phyloP scores from a whole-genome alignment of 2,888 invertebrate species.

The Heliconius charithonia region DNA sequence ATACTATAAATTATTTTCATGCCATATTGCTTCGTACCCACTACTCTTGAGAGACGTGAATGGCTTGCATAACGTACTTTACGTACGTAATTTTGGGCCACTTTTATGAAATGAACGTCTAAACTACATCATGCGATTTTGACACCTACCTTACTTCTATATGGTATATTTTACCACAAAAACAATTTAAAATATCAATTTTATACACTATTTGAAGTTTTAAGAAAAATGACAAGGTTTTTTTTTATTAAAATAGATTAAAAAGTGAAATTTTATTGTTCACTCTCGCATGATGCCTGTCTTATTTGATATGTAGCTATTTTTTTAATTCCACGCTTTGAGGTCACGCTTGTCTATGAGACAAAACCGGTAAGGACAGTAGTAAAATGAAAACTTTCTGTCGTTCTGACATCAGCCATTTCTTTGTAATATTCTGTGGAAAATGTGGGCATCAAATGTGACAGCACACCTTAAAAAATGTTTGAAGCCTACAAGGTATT shows the following conservation, averaged over 20 bases:
- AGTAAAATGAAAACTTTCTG: constrained; percentile 66
- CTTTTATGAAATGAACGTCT: constrained; percentile 21
- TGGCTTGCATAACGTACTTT: constrained; percentile 46
- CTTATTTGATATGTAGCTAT: constrained; percentile 77
- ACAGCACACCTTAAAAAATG: background rate
- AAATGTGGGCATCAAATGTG: background rate
- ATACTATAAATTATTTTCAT: constrained; percentile 32
- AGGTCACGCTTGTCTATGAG: constrained; percentile 61
- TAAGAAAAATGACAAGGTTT: constrained; percentile 18
- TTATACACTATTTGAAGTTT: background rate
- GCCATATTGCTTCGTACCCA: constrained; percentile 37
- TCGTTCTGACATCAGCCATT: constrained; percentile 46
- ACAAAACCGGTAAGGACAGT: constrained; percentile 70
- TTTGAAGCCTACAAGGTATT: background rate
- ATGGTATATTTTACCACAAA: constrained; percentile 26
- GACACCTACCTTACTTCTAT: constrained; percentile 19
- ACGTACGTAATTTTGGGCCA: constrained; percentile 22
- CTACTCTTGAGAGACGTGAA: constrained; percentile 51
- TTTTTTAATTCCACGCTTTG: constrained; percentile 68
- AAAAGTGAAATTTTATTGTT: constrained; percentile 58
- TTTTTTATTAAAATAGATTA: constrained; percentile 38
- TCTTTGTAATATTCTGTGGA: constrained; percentile 38
- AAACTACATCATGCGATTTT: constrained; percentile 32
- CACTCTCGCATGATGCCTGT: constrained; percentile 65
- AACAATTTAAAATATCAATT: background rate